Evolutionary conservation across 2,888 invertebrate species (phyloP).

Genomic region (Harpagoxenus sublaevis): DNA sequence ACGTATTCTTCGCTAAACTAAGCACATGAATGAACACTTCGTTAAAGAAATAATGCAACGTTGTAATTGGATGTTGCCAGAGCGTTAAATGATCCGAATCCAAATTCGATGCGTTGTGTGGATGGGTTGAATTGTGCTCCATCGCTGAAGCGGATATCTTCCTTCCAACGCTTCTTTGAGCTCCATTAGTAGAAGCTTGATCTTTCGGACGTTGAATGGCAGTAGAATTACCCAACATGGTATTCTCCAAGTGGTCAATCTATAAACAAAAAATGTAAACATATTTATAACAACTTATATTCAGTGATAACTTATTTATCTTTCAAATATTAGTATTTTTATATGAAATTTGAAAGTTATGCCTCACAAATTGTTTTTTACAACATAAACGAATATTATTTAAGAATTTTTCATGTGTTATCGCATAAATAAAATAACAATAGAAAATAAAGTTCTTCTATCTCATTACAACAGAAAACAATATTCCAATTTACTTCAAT

Average conservation of each 20-base stretch:
- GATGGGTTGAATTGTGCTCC: constrained; percentile 54
- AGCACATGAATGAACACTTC: constrained; percentile 83
- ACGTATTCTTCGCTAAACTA: constrained; percentile 81
- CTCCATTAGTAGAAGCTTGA: constrained; percentile 75
- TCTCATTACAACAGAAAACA: not conserved
- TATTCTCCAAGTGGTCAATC: constrained; percentile 80
- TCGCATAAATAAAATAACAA: not conserved
- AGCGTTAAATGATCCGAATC: constrained; percentile 83
- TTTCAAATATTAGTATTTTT: not conserved
- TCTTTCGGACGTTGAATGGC: constrained; percentile 82
- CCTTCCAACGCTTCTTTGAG: constrained; percentile 69
- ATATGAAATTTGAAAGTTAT: not conserved
- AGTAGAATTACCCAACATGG: constrained; percentile 81
- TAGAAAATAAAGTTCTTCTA: not conserved
- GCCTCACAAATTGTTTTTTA: constrained; percentile 8
- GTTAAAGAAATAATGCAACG: constrained; percentile 83
- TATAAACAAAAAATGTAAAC: constrained; percentile 65
- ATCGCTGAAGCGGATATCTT: constrained; percentile 46
- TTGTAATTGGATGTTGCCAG: constrained; percentile 84
- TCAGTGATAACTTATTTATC: not conserved
- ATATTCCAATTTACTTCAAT: constrained; percentile 8
- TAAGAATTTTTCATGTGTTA: not conserved
- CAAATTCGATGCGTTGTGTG: constrained; percentile 70
- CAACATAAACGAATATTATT: not conserved
- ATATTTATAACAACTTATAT: constrained; percentile 11